phyloP scores from a whole-genome alignment of 2,113 vertebrate species.

The Callocephalon fimbriatum region DNA sequence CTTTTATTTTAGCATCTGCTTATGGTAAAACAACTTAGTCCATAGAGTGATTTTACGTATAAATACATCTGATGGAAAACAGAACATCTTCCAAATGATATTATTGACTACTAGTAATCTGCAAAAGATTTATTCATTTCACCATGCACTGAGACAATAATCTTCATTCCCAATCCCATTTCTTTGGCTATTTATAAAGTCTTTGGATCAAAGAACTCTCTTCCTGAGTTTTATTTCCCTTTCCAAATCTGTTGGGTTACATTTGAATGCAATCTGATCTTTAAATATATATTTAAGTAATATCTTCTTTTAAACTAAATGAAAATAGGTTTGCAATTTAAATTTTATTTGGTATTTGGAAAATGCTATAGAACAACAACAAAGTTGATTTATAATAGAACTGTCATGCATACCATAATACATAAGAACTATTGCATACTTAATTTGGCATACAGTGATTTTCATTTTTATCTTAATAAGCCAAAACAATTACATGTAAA shows the following conservation, averaged over 20 bases:
- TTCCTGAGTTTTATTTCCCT: not conserved
- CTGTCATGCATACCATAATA: not conserved
- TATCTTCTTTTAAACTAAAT: not conserved
- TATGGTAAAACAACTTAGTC: conserved; percentile 33
- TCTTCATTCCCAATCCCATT: not conserved
- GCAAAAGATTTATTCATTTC: conserved; percentile 35
- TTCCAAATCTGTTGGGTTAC: not conserved
- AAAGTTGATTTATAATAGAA: not conserved
- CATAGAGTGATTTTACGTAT: conserved; percentile 73
- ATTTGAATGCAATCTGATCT: conserved; percentile 7
- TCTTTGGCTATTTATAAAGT: not conserved
- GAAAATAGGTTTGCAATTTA: not conserved
- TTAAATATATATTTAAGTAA: not conserved
- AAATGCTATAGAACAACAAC: not conserved
- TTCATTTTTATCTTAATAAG: not conserved
- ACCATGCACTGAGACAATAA: not conserved
- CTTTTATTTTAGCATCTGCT: conserved; percentile 16
- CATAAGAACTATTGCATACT: not conserved
- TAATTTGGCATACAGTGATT: not conserved
- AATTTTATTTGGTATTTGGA: not conserved
- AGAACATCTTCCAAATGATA: conserved; percentile 54
- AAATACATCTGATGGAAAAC: conserved; percentile 78
- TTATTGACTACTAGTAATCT: conserved; percentile 43
- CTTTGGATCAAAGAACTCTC: conserved; percentile 7
- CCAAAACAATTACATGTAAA: not conserved